phyloP scores from a whole-genome alignment of 2,888 invertebrate genomes.

The Ophonus ardosiacus region DNA sequence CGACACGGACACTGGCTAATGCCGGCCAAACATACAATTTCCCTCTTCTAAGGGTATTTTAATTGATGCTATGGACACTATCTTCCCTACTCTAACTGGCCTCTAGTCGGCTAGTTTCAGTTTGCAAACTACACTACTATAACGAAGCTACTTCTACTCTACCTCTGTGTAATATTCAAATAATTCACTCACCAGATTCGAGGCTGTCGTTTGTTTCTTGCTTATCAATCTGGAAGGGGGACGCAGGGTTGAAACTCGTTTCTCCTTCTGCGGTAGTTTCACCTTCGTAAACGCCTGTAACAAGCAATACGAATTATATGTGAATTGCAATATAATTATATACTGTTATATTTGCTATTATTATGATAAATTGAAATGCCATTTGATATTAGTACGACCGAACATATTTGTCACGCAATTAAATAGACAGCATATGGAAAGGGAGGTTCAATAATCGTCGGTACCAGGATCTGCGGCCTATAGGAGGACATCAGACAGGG shows the following conservation, averaged over 20 bases:
- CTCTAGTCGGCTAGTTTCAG: slow-evolving; percentile 5
- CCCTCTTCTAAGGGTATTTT: slow-evolving; percentile 66
- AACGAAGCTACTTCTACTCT: background rate
- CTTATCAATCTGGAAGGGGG: slow-evolving; percentile 42
- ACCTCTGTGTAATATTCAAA: background rate
- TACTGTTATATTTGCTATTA: background rate
- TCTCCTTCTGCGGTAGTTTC: background rate
- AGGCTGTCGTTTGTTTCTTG: slow-evolving; percentile 46
- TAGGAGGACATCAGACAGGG: too few species aligned
- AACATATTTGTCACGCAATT: background rate
- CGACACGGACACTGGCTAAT: slow-evolving; percentile 66
- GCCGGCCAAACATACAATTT: slow-evolving; percentile 67
- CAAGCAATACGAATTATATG: background rate
- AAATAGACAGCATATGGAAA: background rate
- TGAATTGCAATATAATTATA: background rate
- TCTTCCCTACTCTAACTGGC: slow-evolving; percentile 52
- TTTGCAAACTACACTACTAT: background rate
- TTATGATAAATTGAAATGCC: slow-evolving; percentile 22
- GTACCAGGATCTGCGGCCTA: too few species aligned
- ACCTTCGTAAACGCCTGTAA: slow-evolving; percentile 5
- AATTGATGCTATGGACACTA: slow-evolving; percentile 65
- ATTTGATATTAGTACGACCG: background rate
- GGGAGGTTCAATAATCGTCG: too few species aligned
- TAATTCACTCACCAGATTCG: slow-evolving; percentile 41
- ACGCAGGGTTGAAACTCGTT: background rate